Evolutionary conservation across 2,113 vertebrate species (phyloP).

Genomic region (Brienomyrus longianalis): DNA sequence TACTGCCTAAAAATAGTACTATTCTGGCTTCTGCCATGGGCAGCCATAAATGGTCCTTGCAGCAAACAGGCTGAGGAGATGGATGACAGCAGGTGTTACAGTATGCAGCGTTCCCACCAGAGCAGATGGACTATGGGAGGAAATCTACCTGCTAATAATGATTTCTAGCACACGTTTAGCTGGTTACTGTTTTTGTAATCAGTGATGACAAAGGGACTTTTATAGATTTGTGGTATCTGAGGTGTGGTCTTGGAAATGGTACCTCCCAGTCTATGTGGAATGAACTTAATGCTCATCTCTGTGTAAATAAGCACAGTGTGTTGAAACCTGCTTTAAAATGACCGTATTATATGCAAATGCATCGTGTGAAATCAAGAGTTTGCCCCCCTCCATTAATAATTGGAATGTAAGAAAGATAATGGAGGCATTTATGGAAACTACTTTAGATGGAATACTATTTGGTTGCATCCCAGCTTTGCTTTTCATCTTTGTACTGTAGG

Average conservation of each 20-base stretch:
- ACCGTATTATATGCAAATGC: not conserved
- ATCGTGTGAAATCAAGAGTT: not conserved
- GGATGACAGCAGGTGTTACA: conserved; percentile 56
- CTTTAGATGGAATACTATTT: not conserved
- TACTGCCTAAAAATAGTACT: conserved; percentile 61
- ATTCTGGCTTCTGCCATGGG: conserved; percentile 36
- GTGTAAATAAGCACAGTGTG: not conserved
- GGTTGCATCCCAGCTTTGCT: not conserved
- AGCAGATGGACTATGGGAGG: not conserved
- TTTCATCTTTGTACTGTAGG: not conserved
- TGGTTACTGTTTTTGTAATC: not conserved
- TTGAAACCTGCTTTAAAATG: not conserved
- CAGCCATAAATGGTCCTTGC: conserved; percentile 62
- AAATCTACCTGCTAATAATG: not conserved
- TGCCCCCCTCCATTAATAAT: not conserved
- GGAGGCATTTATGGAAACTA: not conserved
- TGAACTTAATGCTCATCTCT: not conserved
- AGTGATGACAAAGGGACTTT: not conserved
- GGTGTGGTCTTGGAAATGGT: not conserved
- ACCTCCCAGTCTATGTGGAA: not conserved
- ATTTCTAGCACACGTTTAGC: too few species aligned
- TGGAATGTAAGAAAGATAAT: not conserved
- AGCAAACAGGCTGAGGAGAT: conserved; percentile 44
- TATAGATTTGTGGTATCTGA: not conserved
- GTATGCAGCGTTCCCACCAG: not conserved